These are phyloP conservation scores for Chitala chitala DNA, from an alignment of 2,113 vertebrate species.

Conservation along the genomic window DNA sequence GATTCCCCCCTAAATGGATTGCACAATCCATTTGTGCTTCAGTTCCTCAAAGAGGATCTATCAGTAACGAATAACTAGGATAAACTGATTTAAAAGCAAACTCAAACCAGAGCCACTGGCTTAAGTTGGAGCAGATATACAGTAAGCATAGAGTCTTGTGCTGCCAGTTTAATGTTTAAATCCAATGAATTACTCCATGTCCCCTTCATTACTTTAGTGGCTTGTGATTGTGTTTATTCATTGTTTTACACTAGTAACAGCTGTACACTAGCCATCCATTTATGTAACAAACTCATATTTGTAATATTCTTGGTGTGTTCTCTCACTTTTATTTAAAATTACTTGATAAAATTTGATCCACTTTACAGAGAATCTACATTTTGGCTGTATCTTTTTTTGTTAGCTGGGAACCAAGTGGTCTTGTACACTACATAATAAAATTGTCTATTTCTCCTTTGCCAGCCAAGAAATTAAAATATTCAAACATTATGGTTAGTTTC, in stretches of 20 bases:
- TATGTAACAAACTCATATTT: too few relatives aligned
- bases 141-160: not conserved
- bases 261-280: too few relatives aligned
- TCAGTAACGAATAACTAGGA: conserved; percentile 6
- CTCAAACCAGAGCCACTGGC: not conserved
- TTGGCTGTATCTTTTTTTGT: too few relatives aligned
- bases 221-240: not conserved
- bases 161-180: not conserved
- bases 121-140: not conserved
- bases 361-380: too few relatives aligned
- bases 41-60: not conserved
- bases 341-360: too few relatives aligned
- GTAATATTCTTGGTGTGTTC: too few relatives aligned
- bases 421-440: too few relatives aligned
- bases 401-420: too few relatives aligned
- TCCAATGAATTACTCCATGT: not conserved
- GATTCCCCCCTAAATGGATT: not conserved
- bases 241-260: not conserved
- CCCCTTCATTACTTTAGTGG: not conserved
- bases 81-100: not conserved
- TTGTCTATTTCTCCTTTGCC: too few relatives aligned
- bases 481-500: too few relatives aligned
- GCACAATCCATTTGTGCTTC: not conserved
- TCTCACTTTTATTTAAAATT: too few relatives aligned
- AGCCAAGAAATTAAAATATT: too few relatives aligned